Evolutionary conservation across 1,140 invertebrate species (phyloP).

Genomic region (Mizuhopecten yessoensis): DNA sequence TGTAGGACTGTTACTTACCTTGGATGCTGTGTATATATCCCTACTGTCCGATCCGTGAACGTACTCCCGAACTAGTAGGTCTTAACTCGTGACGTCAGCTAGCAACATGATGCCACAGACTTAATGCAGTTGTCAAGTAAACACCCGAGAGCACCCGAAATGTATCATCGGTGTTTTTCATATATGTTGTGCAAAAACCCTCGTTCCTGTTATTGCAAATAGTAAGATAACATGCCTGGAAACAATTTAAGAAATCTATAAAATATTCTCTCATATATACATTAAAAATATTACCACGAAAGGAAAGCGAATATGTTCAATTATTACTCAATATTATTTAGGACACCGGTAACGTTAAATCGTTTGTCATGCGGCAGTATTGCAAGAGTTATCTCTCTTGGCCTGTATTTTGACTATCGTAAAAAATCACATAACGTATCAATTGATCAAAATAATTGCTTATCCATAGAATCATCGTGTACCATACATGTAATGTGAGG

Average conservation of each 20-base stretch:
- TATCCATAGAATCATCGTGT: too few relatives aligned
- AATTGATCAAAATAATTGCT: too few relatives aligned
- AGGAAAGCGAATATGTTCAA: too few relatives aligned
- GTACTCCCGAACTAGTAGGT: neutral
- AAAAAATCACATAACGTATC: too few relatives aligned
- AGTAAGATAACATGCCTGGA: too few relatives aligned
- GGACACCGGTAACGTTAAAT: too few relatives aligned
- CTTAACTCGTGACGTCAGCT: conserved; percentile 36
- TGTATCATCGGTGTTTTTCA: neutral
- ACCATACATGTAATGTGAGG: too few relatives aligned
- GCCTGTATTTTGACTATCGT: too few relatives aligned
- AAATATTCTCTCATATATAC: too few relatives aligned
- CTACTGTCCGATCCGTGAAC: neutral
- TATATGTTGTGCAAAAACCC: neutral
- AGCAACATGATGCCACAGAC: conserved; percentile 4
- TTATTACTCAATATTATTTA: neutral
- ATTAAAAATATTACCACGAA: too few relatives aligned
- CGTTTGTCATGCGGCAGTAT: neutral
- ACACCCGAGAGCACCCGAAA: neutral
- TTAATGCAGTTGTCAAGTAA: neutral
- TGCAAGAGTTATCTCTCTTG: conserved; percentile 13
- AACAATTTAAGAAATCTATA: too few relatives aligned
- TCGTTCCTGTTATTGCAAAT: too few relatives aligned
- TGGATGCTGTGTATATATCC: conserved; percentile 8
- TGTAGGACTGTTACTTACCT: neutral